phyloP scores from a whole-genome alignment of 2,888 invertebrate genomes.

The Stratiomys singularior region DNA sequence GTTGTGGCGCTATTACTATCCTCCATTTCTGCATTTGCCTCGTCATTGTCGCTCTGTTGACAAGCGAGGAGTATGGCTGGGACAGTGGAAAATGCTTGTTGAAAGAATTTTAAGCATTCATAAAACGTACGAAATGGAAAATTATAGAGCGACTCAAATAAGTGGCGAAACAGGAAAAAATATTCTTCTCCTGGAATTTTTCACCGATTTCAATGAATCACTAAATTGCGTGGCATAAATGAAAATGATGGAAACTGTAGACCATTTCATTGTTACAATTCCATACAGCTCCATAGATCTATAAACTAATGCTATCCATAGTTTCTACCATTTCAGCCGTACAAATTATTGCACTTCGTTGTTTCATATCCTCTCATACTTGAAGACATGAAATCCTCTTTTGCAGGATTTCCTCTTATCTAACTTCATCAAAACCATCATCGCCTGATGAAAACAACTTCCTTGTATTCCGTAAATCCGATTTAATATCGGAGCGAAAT shows the following conservation, averaged over 20 bases:
- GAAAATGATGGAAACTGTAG: too few relatives aligned
- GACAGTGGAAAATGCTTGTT: not conserved
- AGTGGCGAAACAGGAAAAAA: not conserved
- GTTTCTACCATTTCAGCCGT: too few relatives aligned
- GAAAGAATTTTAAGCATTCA: too few relatives aligned
- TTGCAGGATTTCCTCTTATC: not conserved
- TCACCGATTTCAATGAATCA: not conserved
- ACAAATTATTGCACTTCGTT: not conserved
- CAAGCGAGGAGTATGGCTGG: not conserved
- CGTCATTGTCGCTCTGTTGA: not conserved
- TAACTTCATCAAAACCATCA: not conserved
- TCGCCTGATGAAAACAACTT: slow-evolving; percentile 6
- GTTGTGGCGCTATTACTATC: not conserved
- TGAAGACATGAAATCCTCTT: not conserved
- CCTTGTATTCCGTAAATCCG: slow-evolving; percentile 23
- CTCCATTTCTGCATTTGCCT: not conserved
- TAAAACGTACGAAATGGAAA: too few relatives aligned
- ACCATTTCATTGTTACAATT: too few relatives aligned
- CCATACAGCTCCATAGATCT: too few relatives aligned
- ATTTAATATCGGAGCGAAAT: slow-evolving; percentile 37
- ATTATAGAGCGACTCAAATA: too few relatives aligned
- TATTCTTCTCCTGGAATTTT: too few relatives aligned
- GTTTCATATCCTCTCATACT: not conserved
- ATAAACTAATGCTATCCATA: too few relatives aligned
- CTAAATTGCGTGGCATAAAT: too few relatives aligned